Base-by-base conservation (phyloP, 2,888 invertebrate species). In the Hyposoter didymator region DNA sequence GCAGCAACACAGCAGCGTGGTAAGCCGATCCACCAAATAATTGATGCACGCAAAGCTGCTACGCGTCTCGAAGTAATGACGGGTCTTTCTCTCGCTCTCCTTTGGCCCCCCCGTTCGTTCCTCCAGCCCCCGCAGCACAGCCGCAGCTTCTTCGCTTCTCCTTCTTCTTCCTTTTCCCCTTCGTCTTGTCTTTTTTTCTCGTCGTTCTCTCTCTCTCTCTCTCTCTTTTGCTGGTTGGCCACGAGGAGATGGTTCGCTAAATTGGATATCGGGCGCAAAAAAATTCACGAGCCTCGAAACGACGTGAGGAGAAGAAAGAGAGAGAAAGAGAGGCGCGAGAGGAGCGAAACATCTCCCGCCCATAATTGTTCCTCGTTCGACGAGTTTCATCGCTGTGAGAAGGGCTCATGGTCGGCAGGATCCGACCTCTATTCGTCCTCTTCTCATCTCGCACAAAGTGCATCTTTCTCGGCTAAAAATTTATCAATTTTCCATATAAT, bases 1-100 rank as follows among this genome's bases (percentile, higher is more conserved):
- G 69, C 14, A 76, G 43, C 55, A 22, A 47, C 67, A 75, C 39
- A 72, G 52, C 45, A 22, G 62, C 67, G 62, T 70, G 64, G 72
- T 62, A 64, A 79, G 74, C 78, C 84, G 89, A 88, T 90, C 86
- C 87, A 70, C 91, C 88, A 88, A 91, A 91, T 91, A 91, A 91
- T 91, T 89, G 91, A 91, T 91, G 91, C 91, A 90, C 88, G 90
- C 79, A 72, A 83, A 76, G 79, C 70, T 28, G 52, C 69, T 59
- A 45, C 84, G 78, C 82, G 82, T 85, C 79, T 82, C 82, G 67
- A 62, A 59, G 85, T 85, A 85, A 85, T 85, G 82, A 85, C 82
- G 82, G 85, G 85, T 85, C 85, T 85, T 72, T 73, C 79, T 55
- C 82, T 59, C 82, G 62, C 79, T 55, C 81, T 59, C 43, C 78